Percentiles rank a stretch among this genome's conserved stretches.
phyloP scores from a whole-genome alignment of 1,140 invertebrate species.

The Pentalonia nigronervosa region DNA sequence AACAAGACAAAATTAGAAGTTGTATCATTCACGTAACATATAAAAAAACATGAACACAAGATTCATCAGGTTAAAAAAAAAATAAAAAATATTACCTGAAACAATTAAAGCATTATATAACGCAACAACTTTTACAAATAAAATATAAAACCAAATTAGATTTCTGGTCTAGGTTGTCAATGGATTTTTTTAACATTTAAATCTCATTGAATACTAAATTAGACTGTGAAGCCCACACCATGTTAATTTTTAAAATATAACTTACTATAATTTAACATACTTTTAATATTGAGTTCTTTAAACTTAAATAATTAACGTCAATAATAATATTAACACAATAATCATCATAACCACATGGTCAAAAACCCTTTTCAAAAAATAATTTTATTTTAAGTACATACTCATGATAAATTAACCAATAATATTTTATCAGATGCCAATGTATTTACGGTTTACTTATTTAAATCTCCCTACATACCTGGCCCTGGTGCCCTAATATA shows the following conservation, averaged over 20 bases:
- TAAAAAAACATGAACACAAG: neutral
- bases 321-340: neutral
- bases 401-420: neutral
- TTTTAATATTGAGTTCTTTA: neutral
- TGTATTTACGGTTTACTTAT: neutral
- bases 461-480: constrained; percentile 9
- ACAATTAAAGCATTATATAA: neutral
- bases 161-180: neutral
- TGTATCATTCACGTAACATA: neutral
- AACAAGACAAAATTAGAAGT: neutral
- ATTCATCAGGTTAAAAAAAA: neutral
- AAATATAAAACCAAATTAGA: neutral
- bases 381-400: neutral
- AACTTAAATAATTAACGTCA: neutral
- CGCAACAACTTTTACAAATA: neutral
- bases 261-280: neutral
- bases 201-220: neutral
- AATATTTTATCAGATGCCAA: neutral
- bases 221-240: neutral
- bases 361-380: constrained; percentile 55
- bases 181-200: neutral
- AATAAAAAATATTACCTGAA: neutral
- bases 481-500: neutral
- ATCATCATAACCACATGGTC: constrained; percentile 46
- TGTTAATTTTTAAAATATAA: neutral